phyloP scores from a whole-genome alignment of 2,113 vertebrate genomes.

The Chloropsis cyanopogon region DNA sequence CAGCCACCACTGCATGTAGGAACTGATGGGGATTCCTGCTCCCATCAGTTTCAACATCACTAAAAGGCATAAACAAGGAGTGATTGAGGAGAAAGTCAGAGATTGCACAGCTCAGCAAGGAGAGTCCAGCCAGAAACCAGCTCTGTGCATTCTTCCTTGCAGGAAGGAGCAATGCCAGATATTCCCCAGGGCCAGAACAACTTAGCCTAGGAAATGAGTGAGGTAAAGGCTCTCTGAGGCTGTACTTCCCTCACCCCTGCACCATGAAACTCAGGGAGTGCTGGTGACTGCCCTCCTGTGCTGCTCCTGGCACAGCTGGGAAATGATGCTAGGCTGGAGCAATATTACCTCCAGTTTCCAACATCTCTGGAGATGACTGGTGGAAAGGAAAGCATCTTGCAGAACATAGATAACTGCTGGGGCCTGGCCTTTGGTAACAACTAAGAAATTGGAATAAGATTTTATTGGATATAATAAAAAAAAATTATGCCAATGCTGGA shows the following conservation, averaged over 20 bases:
- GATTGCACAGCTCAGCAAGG: neutral
- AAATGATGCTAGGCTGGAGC: neutral
- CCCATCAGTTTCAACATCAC: neutral
- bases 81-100: neutral
- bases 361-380: neutral
- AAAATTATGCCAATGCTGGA: neutral
- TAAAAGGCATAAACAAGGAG: neutral
- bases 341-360: neutral
- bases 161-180: neutral
- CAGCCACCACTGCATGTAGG: neutral
- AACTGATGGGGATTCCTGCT: neutral
- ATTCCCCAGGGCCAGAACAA: neutral
- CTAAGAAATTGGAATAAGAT: neutral
- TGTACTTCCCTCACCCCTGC: neutral
- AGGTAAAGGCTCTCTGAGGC: neutral
- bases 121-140: neutral
- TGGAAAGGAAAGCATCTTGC: neutral
- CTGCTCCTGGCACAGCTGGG: neutral
- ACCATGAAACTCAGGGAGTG: neutral
- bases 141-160: neutral
- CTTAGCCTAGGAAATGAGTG: neutral
- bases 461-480: neutral
- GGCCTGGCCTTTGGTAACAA: neutral
- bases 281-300: accelerated
- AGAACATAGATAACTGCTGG: neutral